Percentiles rank a stretch among this genome's conserved stretches.
Conservation (phyloP, 2,113 vertebrate genomes). For the Mus pahari region DNA sequence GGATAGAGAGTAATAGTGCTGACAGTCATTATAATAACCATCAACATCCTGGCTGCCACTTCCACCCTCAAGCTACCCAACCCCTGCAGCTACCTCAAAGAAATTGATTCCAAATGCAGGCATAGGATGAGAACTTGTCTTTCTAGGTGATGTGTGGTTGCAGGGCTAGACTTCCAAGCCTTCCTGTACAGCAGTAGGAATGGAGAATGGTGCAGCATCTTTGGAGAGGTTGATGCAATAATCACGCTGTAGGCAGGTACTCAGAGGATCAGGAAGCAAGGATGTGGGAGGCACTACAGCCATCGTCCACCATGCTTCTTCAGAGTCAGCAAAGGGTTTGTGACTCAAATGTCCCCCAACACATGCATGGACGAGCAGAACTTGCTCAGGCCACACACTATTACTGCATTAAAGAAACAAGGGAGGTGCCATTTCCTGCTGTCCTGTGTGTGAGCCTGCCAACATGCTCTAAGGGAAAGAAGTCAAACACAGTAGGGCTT, state of each 20-base stretch:
- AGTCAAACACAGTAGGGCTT: not conserved
- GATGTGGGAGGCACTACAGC: not conserved
- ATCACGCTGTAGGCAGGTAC: not conserved
- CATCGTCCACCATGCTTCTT: not conserved
- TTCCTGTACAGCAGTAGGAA: not conserved
- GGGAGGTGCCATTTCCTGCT: not conserved
- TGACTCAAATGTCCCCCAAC: not conserved
- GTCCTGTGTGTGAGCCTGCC: not conserved
- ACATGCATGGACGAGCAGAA: not conserved
- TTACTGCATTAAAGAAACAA: not conserved
- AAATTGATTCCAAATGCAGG: too few species aligned
- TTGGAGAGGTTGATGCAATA: not conserved
- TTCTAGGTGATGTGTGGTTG: not conserved
- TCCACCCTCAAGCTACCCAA: too few species aligned
- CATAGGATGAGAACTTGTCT: not conserved
- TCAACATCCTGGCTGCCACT: too few species aligned
- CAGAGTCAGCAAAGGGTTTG: not conserved
- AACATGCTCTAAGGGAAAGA: not conserved
- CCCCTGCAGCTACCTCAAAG: too few species aligned
- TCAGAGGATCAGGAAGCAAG: not conserved
- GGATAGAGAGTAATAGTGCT: too few species aligned
- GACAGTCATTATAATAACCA: too few species aligned
- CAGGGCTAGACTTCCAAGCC: not conserved
- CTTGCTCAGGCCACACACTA: not conserved
- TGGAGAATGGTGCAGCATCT: not conserved